Base-by-base conservation (phyloP, 2,113 vertebrate species). In the Elachura formosa region DNA sequence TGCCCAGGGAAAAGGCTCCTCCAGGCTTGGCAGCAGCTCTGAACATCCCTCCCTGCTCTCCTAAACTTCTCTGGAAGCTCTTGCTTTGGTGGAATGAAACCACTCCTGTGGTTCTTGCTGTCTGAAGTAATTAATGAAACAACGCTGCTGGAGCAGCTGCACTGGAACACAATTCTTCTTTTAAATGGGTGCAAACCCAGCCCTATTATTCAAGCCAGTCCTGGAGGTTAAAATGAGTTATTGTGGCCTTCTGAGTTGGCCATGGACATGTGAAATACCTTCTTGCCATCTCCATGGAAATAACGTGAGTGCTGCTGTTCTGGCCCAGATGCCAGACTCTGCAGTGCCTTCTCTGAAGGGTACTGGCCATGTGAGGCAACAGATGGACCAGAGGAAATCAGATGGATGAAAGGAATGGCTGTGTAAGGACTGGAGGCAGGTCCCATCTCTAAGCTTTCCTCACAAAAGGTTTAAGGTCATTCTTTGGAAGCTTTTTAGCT, bases 11-110 rank as follows among this genome's bases (percentile, higher is more conserved):
- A 69, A 93, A 91, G 28, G 78, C 66, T 90, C 45, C 74, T 94
- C 81, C 69, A n/a, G 81, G 87, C 82, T 9, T 96, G 93, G 92
- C 95, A 95, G 89, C 92, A 93, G 78, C 69, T 89, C 78, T 45
- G 82, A 48, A 33, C 78, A 76, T 26, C 54, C 78, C 45, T 93
- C 66, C 45, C 69, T 33, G 54, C 62, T 69, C 15, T 41, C 78
- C 34, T 69, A 4, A 89, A 69, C 67, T 34, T 82, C 25, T 20
- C 18, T 68, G 78, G 43, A 73, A 82, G 22, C 72, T 82, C 33
- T 80, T 71, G 63, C 45, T 73, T 67, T 36, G 87, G 36, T 76
- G 38, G 61, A 52, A 58, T 79, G 26, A 94, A 94, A 69, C 4
- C 74, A 38, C 62, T 91, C 24, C 29, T 61, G 5, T 2, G 33